Conservation (phyloP, 2,888 invertebrate species). For the Caenorhabditis angaria region DNA sequence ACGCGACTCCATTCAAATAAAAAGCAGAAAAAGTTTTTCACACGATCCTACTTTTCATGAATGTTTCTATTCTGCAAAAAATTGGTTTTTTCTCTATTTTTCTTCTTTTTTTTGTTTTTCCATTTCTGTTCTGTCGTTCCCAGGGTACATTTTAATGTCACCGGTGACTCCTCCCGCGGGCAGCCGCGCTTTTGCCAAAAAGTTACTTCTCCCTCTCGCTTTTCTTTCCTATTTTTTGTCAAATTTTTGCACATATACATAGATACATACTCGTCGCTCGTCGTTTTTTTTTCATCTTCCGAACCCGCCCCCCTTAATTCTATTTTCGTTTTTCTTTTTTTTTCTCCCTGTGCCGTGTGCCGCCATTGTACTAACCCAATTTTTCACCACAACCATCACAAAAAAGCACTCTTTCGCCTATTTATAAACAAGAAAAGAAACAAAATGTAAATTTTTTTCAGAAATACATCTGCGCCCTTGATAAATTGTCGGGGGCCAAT, state of each 20-base stretch:
- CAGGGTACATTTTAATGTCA: too few relatives aligned
- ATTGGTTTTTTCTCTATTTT: too few relatives aligned
- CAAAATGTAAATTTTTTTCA: background rate
- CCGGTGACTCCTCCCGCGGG: too few relatives aligned
- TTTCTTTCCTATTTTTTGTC: background rate
- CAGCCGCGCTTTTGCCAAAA: background rate
- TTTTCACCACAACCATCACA: slow-evolving; percentile 3
- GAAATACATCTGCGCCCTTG: slow-evolving; percentile 2
- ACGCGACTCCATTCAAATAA: too few relatives aligned
- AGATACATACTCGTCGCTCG: background rate
- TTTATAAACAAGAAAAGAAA: background rate
- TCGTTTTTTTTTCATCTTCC: background rate
- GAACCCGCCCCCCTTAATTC: slow-evolving; percentile 9
- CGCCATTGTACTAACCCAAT: slow-evolving; percentile 45
- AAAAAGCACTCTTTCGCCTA: background rate
- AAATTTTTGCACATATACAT: background rate
- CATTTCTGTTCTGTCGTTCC: too few relatives aligned
- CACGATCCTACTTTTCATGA: too few relatives aligned
- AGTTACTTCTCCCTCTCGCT: background rate
- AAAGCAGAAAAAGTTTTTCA: too few relatives aligned
- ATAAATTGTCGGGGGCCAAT: background rate
- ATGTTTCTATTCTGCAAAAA: too few relatives aligned
- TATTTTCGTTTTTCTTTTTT: slow-evolving; percentile 34
- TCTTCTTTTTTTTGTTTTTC: too few relatives aligned
- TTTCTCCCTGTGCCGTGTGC: slow-evolving; percentile 21